These are phyloP conservation scores for Hypothenemus hampei DNA, from an alignment of 1,140 invertebrate genomes.

Conservation along the genomic window DNA sequence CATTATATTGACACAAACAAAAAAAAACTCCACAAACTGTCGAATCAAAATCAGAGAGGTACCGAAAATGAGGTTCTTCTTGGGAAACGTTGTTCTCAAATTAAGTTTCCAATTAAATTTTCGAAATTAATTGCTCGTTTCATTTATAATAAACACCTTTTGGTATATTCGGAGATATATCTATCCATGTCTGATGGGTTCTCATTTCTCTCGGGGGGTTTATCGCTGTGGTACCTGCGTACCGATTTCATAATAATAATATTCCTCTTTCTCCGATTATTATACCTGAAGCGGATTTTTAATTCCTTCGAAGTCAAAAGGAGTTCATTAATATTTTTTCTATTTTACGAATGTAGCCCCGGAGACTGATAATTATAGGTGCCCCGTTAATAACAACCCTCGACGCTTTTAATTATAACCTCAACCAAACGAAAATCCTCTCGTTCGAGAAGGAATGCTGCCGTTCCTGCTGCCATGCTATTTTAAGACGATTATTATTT, in stretches of 20 bases:
- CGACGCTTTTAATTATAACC: slow-evolving; percentile 28
- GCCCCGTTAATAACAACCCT: slow-evolving; percentile 25
- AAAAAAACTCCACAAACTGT: no score
- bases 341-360: slow-evolving; percentile 25
- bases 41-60: no score
- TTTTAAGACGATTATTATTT: slow-evolving; percentile 31
- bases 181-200: slow-evolving; percentile 14
- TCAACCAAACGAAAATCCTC: no score
- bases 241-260: no score
- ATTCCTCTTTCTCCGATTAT: slow-evolving; percentile 1
- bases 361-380: slow-evolving; percentile 31
- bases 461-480: slow-evolving; percentile 27
- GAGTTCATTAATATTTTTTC: slow-evolving; percentile 29
- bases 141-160: slow-evolving; percentile 9
- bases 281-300: slow-evolving; percentile 12
- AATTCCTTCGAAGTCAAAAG: no score
- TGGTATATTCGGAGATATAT: slow-evolving; percentile 16
- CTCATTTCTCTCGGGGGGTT: neutral
- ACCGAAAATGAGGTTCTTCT: no score
- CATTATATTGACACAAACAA: no score
- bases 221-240: neutral
- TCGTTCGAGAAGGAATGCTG: slow-evolving; percentile 29
- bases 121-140: slow-evolving; percentile 19
- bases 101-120: slow-evolving; percentile 18
- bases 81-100: slow-evolving; percentile 1